phyloP scores from a whole-genome alignment of 2,113 vertebrate species.

The Triplophysa siluroides region DNA sequence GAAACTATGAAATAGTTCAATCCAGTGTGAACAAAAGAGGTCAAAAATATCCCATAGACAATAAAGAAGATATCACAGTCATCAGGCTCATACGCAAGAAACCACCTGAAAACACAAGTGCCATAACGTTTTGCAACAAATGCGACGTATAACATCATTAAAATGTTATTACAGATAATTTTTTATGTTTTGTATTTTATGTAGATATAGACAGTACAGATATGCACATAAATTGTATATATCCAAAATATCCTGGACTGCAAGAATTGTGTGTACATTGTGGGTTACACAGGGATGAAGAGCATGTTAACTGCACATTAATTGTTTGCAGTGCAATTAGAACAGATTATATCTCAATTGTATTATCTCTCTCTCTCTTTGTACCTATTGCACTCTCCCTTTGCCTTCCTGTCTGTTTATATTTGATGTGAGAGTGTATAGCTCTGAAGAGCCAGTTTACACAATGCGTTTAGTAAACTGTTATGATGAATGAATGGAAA shows the following conservation, averaged over 20 bases:
- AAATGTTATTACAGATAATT: no score
- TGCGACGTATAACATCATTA: no score
- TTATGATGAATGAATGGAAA: constrained; percentile 74
- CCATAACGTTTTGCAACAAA: no score
- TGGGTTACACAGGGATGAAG: not conserved
- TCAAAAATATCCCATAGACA: no score
- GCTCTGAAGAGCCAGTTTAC: constrained; percentile 65
- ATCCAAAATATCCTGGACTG: not conserved
- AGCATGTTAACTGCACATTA: not conserved
- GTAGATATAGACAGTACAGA: no score
- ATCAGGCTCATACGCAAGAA: no score
- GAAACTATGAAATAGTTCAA: no score
- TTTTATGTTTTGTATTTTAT: no score
- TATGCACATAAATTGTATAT: no score
- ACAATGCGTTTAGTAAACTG: constrained; percentile 69
- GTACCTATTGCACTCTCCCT: constrained; percentile 24
- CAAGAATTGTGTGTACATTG: not conserved
- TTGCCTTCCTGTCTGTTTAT: constrained; percentile 61
- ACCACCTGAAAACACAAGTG: no score
- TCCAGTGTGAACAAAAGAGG: no score
- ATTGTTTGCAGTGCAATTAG: not conserved
- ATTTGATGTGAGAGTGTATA: constrained; percentile 66
- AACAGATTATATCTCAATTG: not conserved
- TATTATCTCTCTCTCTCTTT: constrained; percentile 24
- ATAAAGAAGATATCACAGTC: no score